Evolutionary conservation across 2,113 vertebrate genomes (phyloP), one percentile per base, ranked within the genome.

Genomic region (Onychostruthus taczanowskii): DNA sequence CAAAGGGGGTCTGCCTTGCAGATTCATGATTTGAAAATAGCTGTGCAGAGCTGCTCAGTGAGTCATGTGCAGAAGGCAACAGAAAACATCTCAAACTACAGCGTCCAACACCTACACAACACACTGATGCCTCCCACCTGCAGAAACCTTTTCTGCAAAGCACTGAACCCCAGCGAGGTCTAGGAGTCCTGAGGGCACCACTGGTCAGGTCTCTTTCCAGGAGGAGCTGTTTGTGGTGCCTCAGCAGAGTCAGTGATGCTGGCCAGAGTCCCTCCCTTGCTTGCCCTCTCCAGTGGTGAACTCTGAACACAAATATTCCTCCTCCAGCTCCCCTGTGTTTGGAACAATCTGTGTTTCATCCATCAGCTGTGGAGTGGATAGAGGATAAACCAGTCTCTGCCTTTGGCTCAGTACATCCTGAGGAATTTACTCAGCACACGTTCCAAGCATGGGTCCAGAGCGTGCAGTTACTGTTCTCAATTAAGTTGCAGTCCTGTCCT

Each of bases 361-460:
- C 23, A 31, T 76, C 68, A 93, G n/a, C 55, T 47, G 63, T 44
- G n/a, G 21, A 74, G 17, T 52, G 70, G 61, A 18, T 72, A 19
- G n/a, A 58, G 83, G 61, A 64, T 52, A 33, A 19, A 35, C 7
- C 44, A 59, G 16, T 62, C 37, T 44, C 17, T 50, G n/a, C 52
- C 16, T 88, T 33, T 90, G 68, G 37, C n/a, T 90, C 41, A 74
- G 74, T 26, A 9, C 11, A 64, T 83, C 33, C 35, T 47, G 39
- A 67, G 39, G 46, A 43, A 43, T 62, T 86, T 55, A 50, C 22
- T 41, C 44, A 35, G 35, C 27, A 8, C 0, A 0, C 0, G 0
- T 28, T 87, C 59, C 49, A 43, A 39, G 35, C 10, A 1, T 4
- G 23, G 46, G 20, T 79, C 53, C 16, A 10, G 24, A 62, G 33